These are phyloP conservation scores for Hapalemur alaotrensis DNA, from an alignment of 2,797 vertebrate species.

Conservation along the genomic window DNA sequence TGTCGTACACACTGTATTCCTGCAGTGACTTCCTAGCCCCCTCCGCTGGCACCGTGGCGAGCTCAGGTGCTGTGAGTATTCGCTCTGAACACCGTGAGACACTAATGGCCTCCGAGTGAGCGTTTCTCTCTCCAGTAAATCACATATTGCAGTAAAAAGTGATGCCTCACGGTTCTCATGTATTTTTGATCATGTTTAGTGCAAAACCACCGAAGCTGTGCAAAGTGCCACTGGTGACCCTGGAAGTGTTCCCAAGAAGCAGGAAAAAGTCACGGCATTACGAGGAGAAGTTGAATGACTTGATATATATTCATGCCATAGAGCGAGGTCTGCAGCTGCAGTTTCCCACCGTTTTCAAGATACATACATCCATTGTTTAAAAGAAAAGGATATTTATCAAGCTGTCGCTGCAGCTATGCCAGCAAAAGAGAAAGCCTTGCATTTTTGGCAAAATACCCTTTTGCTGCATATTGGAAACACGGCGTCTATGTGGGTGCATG, in stretches of 20 bases:
- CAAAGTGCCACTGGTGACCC: background rate
- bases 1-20: rapidly evolving
- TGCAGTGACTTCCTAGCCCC: background rate
- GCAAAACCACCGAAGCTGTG: background rate
- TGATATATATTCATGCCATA: background rate
- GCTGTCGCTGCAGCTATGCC: background rate
- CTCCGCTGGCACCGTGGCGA: background rate
- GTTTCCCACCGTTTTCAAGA: background rate
- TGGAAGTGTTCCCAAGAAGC: background rate
- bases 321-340: background rate
- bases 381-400: background rate
- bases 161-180: background rate
- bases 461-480: background rate
- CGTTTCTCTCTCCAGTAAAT: background rate
- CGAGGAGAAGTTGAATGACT: background rate
- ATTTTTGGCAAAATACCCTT: background rate
- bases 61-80: background rate
- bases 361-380: background rate
- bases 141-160: background rate
- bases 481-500: background rate
- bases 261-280: background rate
- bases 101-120: background rate
- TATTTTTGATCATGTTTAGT: background rate
- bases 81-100: background rate
- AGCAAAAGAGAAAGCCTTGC: background rate